phyloP scores from a whole-genome alignment of 1,140 invertebrate genomes.

The Triops cancriformis region DNA sequence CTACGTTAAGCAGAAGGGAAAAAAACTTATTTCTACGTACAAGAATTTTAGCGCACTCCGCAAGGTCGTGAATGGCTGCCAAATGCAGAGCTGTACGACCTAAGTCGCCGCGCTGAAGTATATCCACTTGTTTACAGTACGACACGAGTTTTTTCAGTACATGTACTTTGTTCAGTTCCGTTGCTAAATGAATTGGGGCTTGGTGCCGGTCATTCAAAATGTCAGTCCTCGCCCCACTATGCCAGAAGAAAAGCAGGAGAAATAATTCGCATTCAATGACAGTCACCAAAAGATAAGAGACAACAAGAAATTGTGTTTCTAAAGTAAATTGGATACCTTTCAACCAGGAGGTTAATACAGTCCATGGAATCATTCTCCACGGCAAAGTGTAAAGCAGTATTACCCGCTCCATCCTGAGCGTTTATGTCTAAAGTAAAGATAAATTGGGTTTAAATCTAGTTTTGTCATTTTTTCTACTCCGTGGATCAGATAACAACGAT shows the following conservation, averaged over 20 bases:
- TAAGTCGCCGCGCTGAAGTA: slow-evolving; percentile 64
- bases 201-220: slow-evolving; percentile 66
- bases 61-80: slow-evolving; percentile 70
- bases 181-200: slow-evolving; percentile 66
- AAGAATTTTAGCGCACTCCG: slow-evolving; percentile 64
- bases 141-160: slow-evolving; percentile 57
- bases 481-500: not conserved
- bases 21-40: slow-evolving; percentile 44
- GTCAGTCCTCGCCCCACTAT: slow-evolving; percentile 56
- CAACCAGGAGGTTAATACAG: slow-evolving; percentile 59
- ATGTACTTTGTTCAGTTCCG: slow-evolving; percentile 60
- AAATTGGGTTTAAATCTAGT: slow-evolving; percentile 13
- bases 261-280: not conserved
- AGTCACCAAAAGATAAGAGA: not conserved
- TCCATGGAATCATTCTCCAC: slow-evolving; percentile 61
- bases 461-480: slow-evolving; percentile 25
- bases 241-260: not conserved
- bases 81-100: slow-evolving; percentile 68
- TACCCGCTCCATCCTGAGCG: slow-evolving; percentile 59
- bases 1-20: not conserved
- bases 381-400: slow-evolving; percentile 72
- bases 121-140: slow-evolving; percentile 55
- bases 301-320: not conserved
- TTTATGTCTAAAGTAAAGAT: slow-evolving; percentile 59
- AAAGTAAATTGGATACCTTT: slow-evolving; percentile 51